Evolutionary conservation across 2,797 vertebrate species (phyloP), one percentile per base, ranked within the genome.

Genomic region (Momotus momota): DNA sequence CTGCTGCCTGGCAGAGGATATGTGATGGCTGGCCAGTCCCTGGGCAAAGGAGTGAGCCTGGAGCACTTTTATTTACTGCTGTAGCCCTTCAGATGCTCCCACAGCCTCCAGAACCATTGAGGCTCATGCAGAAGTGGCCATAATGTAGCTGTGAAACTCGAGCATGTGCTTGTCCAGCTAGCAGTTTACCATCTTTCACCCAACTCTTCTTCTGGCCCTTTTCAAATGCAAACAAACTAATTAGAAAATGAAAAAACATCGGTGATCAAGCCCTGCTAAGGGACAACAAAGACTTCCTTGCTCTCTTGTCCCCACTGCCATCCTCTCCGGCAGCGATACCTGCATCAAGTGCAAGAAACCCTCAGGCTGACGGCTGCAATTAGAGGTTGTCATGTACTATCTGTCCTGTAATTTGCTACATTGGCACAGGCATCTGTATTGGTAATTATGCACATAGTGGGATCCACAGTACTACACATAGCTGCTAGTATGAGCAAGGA

Each of bases 11-110:
- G 18, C 29, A 48, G 38, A 54, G 19, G 17, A 54, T 31, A 8
- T 2, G 2, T 1, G 1, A 40, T 1, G 4, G 12, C 19, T 75
- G 1, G 0, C 5, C 7, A 35, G 48, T 27, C n/a, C 41, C 40
- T 77, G 71, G 62, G 55, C 0, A 0, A 62, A 82, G 7, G 11
- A 29, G 18, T 17, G 31, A 73, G 35, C 35, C 43, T 55, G 73
- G 21, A 75, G 29, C 27, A n/a, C 27, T 75, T 85, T 22, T 25
- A 3, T 52, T 80, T 49, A 31, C 31, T 57, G 19, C 71, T 25
- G 33, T 3, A 38, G 33, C 20, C 15, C 38, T 60, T 64, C 29
- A 33, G 48, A 65, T 64, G 51, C n/a, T 88, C 23, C 49, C 35
- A 23, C 26, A 55, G 20, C 19, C 51, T 69, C 29, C 51, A 4